phyloP scores from a whole-genome alignment of 2,797 vertebrate genomes.

The Schizothorax lantsangensis region DNA sequence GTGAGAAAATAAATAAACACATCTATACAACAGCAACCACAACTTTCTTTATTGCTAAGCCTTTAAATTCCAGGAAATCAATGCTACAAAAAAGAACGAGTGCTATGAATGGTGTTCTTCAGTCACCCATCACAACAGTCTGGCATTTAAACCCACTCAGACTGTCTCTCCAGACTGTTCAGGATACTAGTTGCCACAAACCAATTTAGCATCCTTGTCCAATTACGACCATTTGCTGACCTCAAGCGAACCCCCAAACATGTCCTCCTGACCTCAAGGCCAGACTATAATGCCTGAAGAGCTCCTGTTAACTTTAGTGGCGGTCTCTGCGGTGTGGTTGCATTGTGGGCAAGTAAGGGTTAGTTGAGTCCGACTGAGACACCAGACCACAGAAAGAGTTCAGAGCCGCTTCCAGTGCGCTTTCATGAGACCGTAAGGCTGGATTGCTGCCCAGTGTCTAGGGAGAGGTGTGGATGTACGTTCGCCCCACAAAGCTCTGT shows the following conservation, averaged over 20 bases:
- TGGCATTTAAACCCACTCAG: neutral
- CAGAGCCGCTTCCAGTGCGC: conserved; percentile 7
- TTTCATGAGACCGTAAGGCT: conserved; percentile 25
- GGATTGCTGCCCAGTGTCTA: conserved; percentile 36
- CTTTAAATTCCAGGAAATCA: conserved; percentile 12
- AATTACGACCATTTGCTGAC: conserved; percentile 34
- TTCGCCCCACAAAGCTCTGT: conserved; percentile 41
- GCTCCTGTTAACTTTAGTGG: conserved; percentile 32
- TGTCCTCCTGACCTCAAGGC: conserved; percentile 47
- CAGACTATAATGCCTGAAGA: neutral
- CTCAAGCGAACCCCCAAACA: conserved; percentile 37
- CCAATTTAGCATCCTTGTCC: conserved; percentile 18
- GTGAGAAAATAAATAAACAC: neutral
- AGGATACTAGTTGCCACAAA: conserved; percentile 4
- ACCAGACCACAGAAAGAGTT: conserved; percentile 31
- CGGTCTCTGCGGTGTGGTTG: conserved; percentile 24
- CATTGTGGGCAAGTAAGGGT: conserved; percentile 42
- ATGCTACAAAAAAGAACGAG: neutral
- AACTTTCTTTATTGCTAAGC: neutral
- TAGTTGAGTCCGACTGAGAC: neutral
- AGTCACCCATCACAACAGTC: neutral
- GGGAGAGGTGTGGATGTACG: conserved; percentile 39
- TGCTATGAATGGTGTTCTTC: conserved; percentile 15
- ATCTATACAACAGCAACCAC: neutral
- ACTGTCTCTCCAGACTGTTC: neutral